Base-by-base conservation (phyloP, 2,888 invertebrate species). In the Dicyrtoma fusca region DNA sequence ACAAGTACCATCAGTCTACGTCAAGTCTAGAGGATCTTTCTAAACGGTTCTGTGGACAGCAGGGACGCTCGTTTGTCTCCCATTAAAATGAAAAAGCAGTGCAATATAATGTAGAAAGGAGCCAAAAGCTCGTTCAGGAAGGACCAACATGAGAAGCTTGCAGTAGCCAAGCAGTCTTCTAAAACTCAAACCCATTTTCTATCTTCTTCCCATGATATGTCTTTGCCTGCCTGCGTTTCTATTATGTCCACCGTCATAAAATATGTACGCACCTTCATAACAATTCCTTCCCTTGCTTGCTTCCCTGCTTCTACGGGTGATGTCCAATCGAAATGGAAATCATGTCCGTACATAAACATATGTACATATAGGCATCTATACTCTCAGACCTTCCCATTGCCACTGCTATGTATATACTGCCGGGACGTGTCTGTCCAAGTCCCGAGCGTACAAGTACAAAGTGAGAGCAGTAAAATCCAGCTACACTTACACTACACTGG, bases 111-210 rank as follows among this genome's bases (percentile, higher is more conserved):
- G 62, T 70, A 19, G 49, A 23, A 17, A 55, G 51, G 44, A 62
- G 45, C 19, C 49, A 42, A 49, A 64, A 23, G 19, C 51, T 26
- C 21, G 45, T 61, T 8, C 26, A 61, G 34, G 13, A 17, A 49
- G 49, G 63, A 47, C 21, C 63, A 34, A 34, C 34, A 34, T 34
- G 34, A 34, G 34, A 61, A 61, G 61, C 23, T 61, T 17, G 49
- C 72, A 75, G 77, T 74, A 77, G 77, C 76, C 77, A 77, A 73
- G 76, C 77, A 76, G 77, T 77, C 77, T 77, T 77, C 61, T 51
- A 19, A 13, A 4, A 14, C 65, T 34, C 34, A n/a, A 49, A 49
- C 5, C n/a, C 5, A 49, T 49, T 26, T 61, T 25, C 11, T 19
- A 57, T 14, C 23, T 57, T 42, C 34, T 21, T 44, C 49, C 19